A percentile compares a stretch with the other conserved stretches of the same genome.
Conservation (phyloP, 1,140 invertebrate genomes). For the Papilio helenus region DNA sequence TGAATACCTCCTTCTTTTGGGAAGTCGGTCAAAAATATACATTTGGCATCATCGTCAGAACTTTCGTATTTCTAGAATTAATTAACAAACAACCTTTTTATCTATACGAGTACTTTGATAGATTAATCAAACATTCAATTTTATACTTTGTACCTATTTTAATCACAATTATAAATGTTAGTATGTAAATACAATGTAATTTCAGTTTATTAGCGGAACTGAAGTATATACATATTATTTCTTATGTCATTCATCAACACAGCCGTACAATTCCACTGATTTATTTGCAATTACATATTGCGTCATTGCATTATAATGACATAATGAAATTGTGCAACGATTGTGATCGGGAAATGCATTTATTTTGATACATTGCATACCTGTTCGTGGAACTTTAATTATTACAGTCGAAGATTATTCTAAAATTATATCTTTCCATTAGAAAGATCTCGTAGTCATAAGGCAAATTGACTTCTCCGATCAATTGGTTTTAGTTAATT, state of each 20-base stretch:
- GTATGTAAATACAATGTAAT: background rate
- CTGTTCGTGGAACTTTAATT: conserved; percentile 12
- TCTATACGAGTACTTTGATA: background rate
- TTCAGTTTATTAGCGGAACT: background rate
- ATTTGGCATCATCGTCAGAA: background rate
- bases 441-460: background rate
- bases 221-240: background rate
- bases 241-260: conserved; percentile 1
- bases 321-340: conserved; percentile 18
- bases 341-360: background rate
- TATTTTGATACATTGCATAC: conserved; percentile 22
- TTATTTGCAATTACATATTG: conserved; percentile 20
- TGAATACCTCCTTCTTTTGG: too few species aligned
- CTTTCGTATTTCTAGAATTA: background rate
- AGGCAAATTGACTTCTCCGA: background rate
- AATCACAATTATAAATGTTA: background rate
- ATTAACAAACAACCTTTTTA: background rate
- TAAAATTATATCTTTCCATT: background rate
- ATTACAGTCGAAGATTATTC: background rate
- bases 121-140: background rate
- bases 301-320: conserved; percentile 23
- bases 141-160: background rate
- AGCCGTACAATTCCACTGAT: background rate
- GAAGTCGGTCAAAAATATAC: too few species aligned
- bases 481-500: too few species aligned